Percentiles rank a stretch among this genome's conserved stretches.
Conservation (phyloP, 2,888 invertebrate species). For the Chrysotoxum bicinctum region DNA sequence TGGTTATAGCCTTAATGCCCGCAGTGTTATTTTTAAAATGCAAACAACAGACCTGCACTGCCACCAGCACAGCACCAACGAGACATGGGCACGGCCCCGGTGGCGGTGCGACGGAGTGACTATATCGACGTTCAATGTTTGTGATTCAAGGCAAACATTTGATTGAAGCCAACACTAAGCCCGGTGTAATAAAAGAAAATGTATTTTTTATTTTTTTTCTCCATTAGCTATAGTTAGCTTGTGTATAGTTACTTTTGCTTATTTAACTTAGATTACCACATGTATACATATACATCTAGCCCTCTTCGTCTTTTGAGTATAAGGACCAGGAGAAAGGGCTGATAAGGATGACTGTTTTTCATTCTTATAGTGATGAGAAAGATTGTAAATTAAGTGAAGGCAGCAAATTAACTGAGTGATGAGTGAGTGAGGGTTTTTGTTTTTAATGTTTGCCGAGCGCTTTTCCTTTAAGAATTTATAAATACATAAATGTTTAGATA, state of each 20-base stretch:
- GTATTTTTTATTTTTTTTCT: slow-evolving; percentile 10
- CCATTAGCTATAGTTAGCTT: not conserved
- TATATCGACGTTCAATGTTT: slow-evolving; percentile 36
- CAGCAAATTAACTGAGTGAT: slow-evolving; percentile 55
- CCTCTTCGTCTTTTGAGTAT: not conserved
- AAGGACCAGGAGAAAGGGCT: not conserved
- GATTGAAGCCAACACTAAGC: slow-evolving; percentile 44
- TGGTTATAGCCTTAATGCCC: slow-evolving; percentile 3
- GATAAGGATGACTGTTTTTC: slow-evolving; percentile 10
- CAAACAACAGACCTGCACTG: slow-evolving; percentile 12
- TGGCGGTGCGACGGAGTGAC: not conserved
- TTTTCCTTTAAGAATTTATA: slow-evolving; percentile 10
- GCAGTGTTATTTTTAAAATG: slow-evolving; percentile 45
- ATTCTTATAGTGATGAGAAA: slow-evolving; percentile 13
- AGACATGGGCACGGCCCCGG: not conserved
- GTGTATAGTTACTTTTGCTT: slow-evolving; percentile 11
- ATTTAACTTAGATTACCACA: slow-evolving; percentile 62
- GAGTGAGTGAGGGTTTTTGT: slow-evolving; percentile 35
- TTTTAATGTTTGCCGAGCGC: slow-evolving; percentile 35
- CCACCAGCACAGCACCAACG: not conserved
- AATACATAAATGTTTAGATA: slow-evolving; percentile 32
- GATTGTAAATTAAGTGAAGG: slow-evolving; percentile 59
- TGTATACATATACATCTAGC: not conserved
- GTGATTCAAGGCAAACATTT: slow-evolving; percentile 64
- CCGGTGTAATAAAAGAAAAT: slow-evolving; percentile 43